phyloP scores from a whole-genome alignment of 37 sponge, comb jelly and placozoan genomes.

The Halichondria panicea region DNA sequence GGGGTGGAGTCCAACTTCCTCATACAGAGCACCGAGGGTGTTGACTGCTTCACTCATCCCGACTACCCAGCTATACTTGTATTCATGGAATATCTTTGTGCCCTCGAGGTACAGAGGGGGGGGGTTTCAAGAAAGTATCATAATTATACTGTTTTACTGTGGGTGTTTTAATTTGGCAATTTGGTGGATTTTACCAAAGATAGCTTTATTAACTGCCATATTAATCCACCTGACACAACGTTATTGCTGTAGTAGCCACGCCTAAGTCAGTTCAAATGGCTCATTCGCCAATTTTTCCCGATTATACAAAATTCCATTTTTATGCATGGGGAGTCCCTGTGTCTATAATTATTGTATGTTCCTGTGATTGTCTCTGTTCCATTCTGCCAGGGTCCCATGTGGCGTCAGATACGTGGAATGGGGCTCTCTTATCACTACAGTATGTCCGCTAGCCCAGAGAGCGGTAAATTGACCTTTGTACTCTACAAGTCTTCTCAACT shows the following conservation, averaged over 20 bases:
- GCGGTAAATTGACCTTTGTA: constrained; percentile 65
- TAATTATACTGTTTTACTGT: background rate
- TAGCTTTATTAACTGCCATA: too few species aligned
- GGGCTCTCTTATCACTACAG: constrained; percentile 93
- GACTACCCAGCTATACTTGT: constrained; percentile 81
- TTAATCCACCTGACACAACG: too few species aligned
- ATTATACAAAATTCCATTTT: too few species aligned
- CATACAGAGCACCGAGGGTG: constrained; percentile 45
- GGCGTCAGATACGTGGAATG: constrained; percentile 92
- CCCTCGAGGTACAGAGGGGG: constrained; percentile 85
- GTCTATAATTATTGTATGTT: background rate
- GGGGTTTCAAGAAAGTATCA: too few species aligned
- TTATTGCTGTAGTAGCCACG: too few species aligned
- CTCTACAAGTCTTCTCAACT: constrained; percentile 79
- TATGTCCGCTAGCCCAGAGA: constrained; percentile 50
- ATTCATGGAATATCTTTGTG: constrained; percentile 78
- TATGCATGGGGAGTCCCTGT: too few species aligned
- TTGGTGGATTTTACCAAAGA: background rate
- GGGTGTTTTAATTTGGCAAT: background rate
- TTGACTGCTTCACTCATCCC: constrained; percentile 48
- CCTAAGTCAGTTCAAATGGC: too few species aligned
- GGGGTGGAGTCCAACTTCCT: constrained; percentile 88
- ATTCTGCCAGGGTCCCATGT: constrained; percentile 87
- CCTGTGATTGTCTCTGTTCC: background rate
- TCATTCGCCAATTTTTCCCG: too few species aligned